Conservation (phyloP, 2,113 vertebrate species). For the Coreoperca whiteheadi region DNA sequence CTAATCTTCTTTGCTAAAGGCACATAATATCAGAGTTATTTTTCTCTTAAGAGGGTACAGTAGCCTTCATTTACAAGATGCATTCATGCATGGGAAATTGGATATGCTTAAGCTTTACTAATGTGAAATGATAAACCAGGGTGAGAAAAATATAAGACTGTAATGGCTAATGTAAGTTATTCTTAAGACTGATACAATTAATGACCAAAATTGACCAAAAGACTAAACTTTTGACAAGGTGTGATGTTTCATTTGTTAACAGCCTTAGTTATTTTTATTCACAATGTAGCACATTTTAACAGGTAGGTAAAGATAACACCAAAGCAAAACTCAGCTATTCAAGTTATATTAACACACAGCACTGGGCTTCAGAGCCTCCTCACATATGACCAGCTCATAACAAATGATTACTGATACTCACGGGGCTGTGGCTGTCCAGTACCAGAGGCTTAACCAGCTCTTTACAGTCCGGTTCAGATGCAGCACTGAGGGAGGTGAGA, state of each 20-base stretch:
- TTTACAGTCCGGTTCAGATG: constrained; percentile 73
- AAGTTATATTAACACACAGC: background rate
- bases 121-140: background rate
- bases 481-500: constrained; percentile 68
- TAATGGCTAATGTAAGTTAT: background rate
- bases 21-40: background rate
- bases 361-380: background rate
- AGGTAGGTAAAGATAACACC: background rate
- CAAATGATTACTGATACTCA: constrained; percentile 68
- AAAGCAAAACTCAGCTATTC: background rate
- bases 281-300: background rate
- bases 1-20: background rate
- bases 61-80: background rate
- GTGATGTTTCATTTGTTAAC: background rate
- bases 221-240: background rate
- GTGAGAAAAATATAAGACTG: background rate
- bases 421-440: constrained; percentile 80
- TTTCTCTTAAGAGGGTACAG: background rate
- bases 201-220: background rate
- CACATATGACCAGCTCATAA: constrained; percentile 10
- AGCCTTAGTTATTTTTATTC: background rate
- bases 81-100: background rate
- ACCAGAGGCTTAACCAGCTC: constrained; percentile 78
- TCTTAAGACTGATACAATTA: background rate
- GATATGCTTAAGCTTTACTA: background rate